Evolutionary conservation across 2,797 vertebrate genomes (phyloP), one percentile per base, ranked within the genome.

Genomic region (Argya squamiceps): DNA sequence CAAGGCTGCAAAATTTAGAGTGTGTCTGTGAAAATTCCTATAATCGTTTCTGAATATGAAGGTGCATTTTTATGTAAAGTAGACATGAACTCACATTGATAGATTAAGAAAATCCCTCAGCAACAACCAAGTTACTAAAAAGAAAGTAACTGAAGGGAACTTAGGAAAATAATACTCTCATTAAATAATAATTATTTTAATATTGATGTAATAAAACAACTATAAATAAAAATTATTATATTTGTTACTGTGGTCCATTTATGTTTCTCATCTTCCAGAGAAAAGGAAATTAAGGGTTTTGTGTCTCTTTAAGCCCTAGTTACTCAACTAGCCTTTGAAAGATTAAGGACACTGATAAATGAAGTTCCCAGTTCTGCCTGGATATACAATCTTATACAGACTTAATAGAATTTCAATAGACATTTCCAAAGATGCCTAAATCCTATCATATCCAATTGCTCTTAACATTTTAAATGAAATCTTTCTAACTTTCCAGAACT

Each of bases 381-480:
- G 44, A 91, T 30, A 93, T 41, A 62, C 30, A 64, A 50, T 53
- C n/a, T 69, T 56, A 71, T 19, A 80, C 43, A 82, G 62, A 81
- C 89, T 50, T 82, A 88, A 93, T 41, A 84, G 12, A 29, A 78
- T 95, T 96, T 88, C 77, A 95, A 78, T 91, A 94, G 92, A 36
- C 14, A 39, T 70, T 97, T 94, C 67, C 53, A 91, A 92, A 92
- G 43, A 76, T 47, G 12, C 47, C 18, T 73, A 93, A 96, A 97
- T 92, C 58, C 55, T 59, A 56, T 94, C n/a, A 62, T 81, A 87
- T 73, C 36, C 15, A 60, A 85, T 92, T 92, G 43, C 69, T 93
- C 53, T 95, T 94, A 95, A 89, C 17, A 13, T 96, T 94, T 95
- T 91, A 34, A 88, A 37, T 82, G 37, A 95, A 97, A 88, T 53